A percentile compares a stretch with the other conserved stretches of the same genome.
These are phyloP conservation scores for Patagioenas fasciata DNA, from an alignment of 2,113 vertebrate species.

Conservation along the genomic window DNA sequence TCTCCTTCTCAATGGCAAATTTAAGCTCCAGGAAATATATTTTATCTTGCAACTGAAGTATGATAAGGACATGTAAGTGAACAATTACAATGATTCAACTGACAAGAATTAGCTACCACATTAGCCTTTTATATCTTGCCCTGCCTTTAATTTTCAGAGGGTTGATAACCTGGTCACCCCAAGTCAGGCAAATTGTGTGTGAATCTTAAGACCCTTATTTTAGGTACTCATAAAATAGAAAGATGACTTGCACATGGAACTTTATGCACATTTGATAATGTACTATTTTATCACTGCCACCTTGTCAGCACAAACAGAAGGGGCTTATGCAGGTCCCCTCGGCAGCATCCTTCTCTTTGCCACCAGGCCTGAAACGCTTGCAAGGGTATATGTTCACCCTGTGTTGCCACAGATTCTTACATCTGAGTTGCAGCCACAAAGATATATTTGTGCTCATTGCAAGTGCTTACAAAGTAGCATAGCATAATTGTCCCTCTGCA, in stretches of 20 bases:
- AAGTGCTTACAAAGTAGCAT: slow-evolving; percentile 7
- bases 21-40: neutral
- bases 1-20: neutral
- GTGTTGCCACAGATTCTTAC: fast-evolving
- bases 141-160: slow-evolving; percentile 30
- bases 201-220: neutral
- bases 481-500: slow-evolving; percentile 21
- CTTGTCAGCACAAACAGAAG: neutral
- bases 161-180: neutral
- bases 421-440: neutral
- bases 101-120: slow-evolving; percentile 4
- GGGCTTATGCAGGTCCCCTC: neutral
- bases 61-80: neutral
- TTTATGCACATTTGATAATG: neutral
- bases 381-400: neutral
- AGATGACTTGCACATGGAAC: neutral
- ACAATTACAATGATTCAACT: neutral
- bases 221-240: neutral
- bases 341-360: neutral
- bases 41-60: neutral
- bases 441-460: neutral
- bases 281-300: neutral
- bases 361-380: neutral
- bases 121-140: slow-evolving; percentile 12
- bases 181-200: neutral